Evolutionary conservation across 2,888 invertebrate genomes (phyloP).

Genomic region (Camponotus fellah): DNA sequence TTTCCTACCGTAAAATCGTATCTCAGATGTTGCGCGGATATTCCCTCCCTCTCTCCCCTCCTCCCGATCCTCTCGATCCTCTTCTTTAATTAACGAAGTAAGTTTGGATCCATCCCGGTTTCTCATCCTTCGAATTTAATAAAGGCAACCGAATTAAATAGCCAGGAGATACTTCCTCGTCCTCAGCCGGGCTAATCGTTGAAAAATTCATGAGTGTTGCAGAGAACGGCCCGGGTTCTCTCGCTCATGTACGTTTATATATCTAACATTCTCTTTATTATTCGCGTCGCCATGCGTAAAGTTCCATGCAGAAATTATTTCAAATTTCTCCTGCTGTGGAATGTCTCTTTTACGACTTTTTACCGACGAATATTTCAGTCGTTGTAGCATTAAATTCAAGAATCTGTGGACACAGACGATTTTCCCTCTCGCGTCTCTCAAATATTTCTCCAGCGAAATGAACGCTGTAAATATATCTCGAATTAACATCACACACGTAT

Average conservation of each 20-base stretch:
- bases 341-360: background rate
- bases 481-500: background rate
- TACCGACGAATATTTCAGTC: slow-evolving; percentile 27
- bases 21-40: slow-evolving; percentile 57
- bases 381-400: slow-evolving; percentile 4
- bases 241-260: slow-evolving; percentile 14
- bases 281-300: slow-evolving; percentile 38
- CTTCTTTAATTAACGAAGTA: slow-evolving; percentile 68
- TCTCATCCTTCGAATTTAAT: slow-evolving; percentile 62
- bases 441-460: background rate
- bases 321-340: slow-evolving; percentile 24
- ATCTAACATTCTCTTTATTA: slow-evolving; percentile 27
- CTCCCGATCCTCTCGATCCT: background rate
- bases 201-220: slow-evolving; percentile 65
- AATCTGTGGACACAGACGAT: slow-evolving; percentile 8
- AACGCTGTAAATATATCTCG: background rate
- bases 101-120: slow-evolving; percentile 43
- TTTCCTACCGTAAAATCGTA: slow-evolving; percentile 53
- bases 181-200: slow-evolving; percentile 34
- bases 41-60: background rate
- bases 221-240: slow-evolving; percentile 37
- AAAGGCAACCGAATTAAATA: slow-evolving; percentile 68
- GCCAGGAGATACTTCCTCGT: slow-evolving; percentile 5
- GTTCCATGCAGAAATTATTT: slow-evolving; percentile 27
- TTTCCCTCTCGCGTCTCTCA: background rate